Evolutionary conservation across 2,888 invertebrate genomes (phyloP), one percentile per base, ranked within the genome.

Genomic region (Ectemnius lituratus): DNA sequence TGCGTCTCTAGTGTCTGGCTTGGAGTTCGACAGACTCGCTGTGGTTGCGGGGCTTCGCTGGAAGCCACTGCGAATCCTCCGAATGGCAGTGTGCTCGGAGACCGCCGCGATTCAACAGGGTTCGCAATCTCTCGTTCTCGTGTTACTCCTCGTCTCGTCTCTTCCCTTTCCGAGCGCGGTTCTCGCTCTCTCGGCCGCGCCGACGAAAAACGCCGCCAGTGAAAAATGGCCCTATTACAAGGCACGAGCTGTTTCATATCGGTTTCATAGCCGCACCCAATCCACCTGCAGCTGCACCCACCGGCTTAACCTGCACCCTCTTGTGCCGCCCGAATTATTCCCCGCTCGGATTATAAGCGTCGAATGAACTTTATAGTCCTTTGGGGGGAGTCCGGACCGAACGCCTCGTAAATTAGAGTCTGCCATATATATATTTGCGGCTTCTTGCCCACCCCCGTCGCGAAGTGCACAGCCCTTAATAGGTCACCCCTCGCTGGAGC

Each of bases 1-100:
- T 20, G 14, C 11, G 58, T 37, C 58, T 6, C 28, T 28, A 27
- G 16, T 62, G 16, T 52, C 52, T 14, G 37, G 37, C 37, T 11
- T 11, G 72, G 84, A 81, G 88, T 87, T 88, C 89, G 88, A 88
- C 88, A 88, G 88, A 37, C 37, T 37, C 89, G 87, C 85, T 69
- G 81, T 74, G 71, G 77, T 87, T 86, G 80, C 76, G 71, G 71
- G 90, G 86, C 81, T 90, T 89, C 89, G 73, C 69, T 37, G 78
- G 88, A 89, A 89, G 88, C 88, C 89, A 82, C 81, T 84, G 78
- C 71, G 80, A 76, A 83, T 83, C 80, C 81, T 78, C 71, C 66
- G 78, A 86, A 83, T 83, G 85, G 83, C 86, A 88, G 88, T 87
- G 83, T 80, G 78, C 37, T 37, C 37, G 37, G 37, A 37, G 37